A percentile compares a stretch with the other conserved stretches of the same genome.
Conservation (phyloP, 2,113 vertebrate species). For the Triplophysa dalaica region DNA sequence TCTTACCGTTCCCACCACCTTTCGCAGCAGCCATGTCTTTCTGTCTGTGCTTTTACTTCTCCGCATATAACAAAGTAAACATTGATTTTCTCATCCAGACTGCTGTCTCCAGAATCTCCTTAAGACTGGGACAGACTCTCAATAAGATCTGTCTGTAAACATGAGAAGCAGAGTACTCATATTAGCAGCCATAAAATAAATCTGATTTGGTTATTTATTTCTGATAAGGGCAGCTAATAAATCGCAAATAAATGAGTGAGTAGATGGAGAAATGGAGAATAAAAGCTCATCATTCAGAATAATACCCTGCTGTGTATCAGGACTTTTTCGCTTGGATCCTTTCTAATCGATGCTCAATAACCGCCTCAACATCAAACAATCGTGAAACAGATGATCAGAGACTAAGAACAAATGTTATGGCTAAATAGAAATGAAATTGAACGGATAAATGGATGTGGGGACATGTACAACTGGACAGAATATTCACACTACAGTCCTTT, state of each 20-base stretch:
- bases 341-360: conserved; percentile 19
- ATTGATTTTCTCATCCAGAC: conserved; percentile 17
- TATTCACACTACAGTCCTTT: neutral
- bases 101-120: conserved; percentile 10
- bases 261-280: neutral
- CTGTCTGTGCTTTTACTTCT: conserved; percentile 9
- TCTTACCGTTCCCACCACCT: neutral
- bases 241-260: neutral
- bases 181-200: neutral
- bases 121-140: neutral
- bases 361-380: neutral
- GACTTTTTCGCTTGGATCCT: conserved; percentile 8
- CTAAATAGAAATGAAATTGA: neutral
- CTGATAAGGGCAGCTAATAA: neutral
- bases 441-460: neutral
- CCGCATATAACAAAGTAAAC: conserved; percentile 9
- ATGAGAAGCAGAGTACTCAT: neutral
- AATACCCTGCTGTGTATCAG: neutral
- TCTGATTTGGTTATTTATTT: neutral
- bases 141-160: conserved; percentile 16
- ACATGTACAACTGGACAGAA: neutral
- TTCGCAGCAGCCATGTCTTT: neutral
- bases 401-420: neutral
- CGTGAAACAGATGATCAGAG: neutral
- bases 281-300: neutral